phyloP scores from a whole-genome alignment of 2,888 invertebrate species.

The Empis stercorea region DNA sequence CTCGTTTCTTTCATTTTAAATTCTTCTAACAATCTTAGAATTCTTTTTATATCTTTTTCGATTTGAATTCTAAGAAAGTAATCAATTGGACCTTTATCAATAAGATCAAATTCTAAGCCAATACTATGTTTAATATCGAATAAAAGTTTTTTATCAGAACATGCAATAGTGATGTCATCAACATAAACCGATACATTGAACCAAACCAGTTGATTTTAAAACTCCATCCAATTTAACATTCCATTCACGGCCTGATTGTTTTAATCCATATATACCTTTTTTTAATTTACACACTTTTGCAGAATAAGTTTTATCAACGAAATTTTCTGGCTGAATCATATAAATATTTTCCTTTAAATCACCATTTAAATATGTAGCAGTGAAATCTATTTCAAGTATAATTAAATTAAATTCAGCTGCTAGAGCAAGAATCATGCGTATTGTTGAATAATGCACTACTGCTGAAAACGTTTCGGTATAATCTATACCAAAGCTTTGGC shows the following conservation, averaged over 20 bases:
- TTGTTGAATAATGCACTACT: conserved; percentile 5
- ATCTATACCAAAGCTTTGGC: conserved; percentile 4
- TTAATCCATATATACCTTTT: conserved; percentile 6
- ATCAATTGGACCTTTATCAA: conserved; percentile 7
- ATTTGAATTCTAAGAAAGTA: conserved; percentile 8
- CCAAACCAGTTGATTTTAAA: conserved; percentile 1
- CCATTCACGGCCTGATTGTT: conserved; percentile 8
- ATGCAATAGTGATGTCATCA: no score
- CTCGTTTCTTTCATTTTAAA: no score
- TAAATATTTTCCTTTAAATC: conserved; percentile 4
- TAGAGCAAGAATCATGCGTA: conserved; percentile 5
- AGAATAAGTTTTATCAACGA: not conserved
- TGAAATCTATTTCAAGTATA: no score
- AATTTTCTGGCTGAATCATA: conserved; percentile 6
- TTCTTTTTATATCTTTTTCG: no score
- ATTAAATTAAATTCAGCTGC: no score
- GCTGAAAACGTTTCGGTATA: conserved; percentile 7
- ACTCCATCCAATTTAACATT: not conserved
- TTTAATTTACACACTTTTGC: conserved; percentile 3
- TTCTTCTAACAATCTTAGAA: no score
- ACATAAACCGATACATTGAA: conserved; percentile 7
- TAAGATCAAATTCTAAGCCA: conserved; percentile 3
- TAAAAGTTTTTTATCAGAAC: conserved; percentile 1
- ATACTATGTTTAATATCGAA: conserved; percentile 9
- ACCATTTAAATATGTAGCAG: no score